A percentile compares a stretch with the other conserved stretches of the same genome.
These are phyloP conservation scores for Microctonus hyperodae DNA, from an alignment of 2,888 invertebrate genomes.

Conservation along the genomic window DNA sequence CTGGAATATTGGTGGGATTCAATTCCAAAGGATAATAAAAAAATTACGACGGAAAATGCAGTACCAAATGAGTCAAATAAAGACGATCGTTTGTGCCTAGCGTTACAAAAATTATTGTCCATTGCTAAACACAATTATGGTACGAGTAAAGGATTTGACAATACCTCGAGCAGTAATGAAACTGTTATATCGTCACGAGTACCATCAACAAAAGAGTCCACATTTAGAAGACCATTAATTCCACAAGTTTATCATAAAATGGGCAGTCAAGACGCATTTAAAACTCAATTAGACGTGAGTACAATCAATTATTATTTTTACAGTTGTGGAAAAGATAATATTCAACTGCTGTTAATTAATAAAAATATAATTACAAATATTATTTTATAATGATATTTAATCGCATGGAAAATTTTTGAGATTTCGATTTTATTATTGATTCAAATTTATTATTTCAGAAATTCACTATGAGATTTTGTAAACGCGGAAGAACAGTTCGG, in stretches of 20 bases:
- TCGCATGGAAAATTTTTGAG: background rate
- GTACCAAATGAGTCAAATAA: conserved; percentile 34
- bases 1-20: conserved; percentile 84
- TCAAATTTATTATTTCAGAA: conserved; percentile 62
- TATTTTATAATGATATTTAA: too few species aligned
- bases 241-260: conserved; percentile 59
- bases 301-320: too few species aligned
- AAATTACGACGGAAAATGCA: conserved; percentile 25
- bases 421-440: conserved; percentile 44
- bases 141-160: conserved; percentile 61
- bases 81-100: conserved; percentile 53
- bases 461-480: conserved; percentile 63
- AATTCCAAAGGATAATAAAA: conserved; percentile 43
- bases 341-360: too few species aligned
- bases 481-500: conserved; percentile 60
- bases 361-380: too few species aligned
- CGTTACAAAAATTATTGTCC: conserved; percentile 62
- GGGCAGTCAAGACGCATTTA: conserved; percentile 60
- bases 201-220: conserved; percentile 58
- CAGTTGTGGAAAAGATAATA: too few species aligned
- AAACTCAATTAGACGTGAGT: conserved; percentile 65
- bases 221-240: conserved; percentile 58
- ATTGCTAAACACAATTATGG: conserved; percentile 63
- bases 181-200: conserved; percentile 59
- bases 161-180: conserved; percentile 57